Evolutionary conservation across 2,888 invertebrate species (phyloP).

Genomic region (Nephrotoma guestfalica): DNA sequence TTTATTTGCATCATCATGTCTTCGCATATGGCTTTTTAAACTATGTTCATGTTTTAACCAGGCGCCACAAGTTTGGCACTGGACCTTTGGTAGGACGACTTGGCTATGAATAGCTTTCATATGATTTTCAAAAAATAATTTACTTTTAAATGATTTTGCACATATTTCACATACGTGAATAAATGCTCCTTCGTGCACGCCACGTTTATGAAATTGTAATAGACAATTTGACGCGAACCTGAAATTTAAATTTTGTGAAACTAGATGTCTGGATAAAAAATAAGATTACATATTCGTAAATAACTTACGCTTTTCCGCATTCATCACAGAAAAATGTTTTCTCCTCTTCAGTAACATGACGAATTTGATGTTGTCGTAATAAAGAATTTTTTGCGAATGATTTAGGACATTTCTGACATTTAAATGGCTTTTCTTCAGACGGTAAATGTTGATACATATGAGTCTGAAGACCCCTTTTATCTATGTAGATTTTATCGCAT

Average conservation of each 20-base stretch:
- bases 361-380: conserved; percentile 15
- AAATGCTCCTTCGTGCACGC: conserved; percentile 9
- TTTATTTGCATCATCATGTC: conserved; percentile 23
- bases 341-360: conserved; percentile 13
- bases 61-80: conserved; percentile 27
- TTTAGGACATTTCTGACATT: conserved; percentile 16
- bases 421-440: conserved; percentile 11
- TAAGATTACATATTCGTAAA: neutral
- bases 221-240: conserved; percentile 24
- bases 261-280: neutral
- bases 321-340: conserved; percentile 21
- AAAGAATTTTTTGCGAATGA: conserved; percentile 16
- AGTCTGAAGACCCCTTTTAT: conserved; percentile 14
- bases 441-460: conserved; percentile 16
- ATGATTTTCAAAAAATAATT: conserved; percentile 25
- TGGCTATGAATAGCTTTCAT: conserved; percentile 21
- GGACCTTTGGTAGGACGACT: conserved; percentile 23
- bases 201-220: conserved; percentile 23
- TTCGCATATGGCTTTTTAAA: conserved; percentile 27
- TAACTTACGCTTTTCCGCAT: conserved; percentile 20
- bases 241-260: neutral
- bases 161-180: conserved; percentile 20
- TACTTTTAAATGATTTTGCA: conserved; percentile 27
- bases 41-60: conserved; percentile 29
- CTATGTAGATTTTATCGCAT: conserved; percentile 12